phyloP scores from a whole-genome alignment of 2,797 vertebrate genomes.

The Hirundo rustica region DNA sequence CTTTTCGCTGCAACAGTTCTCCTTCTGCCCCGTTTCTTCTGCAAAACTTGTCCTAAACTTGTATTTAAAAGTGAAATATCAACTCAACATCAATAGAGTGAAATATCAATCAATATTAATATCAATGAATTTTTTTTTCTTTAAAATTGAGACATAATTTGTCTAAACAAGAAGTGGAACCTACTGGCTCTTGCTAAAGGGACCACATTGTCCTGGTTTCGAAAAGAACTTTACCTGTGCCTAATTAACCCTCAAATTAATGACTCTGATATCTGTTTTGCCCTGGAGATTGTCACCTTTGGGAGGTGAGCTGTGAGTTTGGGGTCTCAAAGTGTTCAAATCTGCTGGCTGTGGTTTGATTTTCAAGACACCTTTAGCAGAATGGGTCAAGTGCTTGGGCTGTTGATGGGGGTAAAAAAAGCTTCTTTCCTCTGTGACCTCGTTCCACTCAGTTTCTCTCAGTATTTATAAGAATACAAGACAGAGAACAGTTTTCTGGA shows the following conservation, averaged over 20 bases:
- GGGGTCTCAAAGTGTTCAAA: not conserved
- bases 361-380: not conserved
- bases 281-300: not conserved
- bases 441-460: not conserved
- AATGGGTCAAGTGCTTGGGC: not conserved
- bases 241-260: not conserved
- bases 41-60: not conserved
- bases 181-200: not conserved
- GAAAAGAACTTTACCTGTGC: not conserved
- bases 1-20: not conserved
- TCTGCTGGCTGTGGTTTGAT: not conserved
- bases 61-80: not conserved
- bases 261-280: accelerated
- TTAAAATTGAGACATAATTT: not conserved
- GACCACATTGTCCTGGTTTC: accelerated
- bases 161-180: not conserved
- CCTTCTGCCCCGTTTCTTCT: not conserved
- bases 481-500: conserved; percentile 3
- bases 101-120: not conserved
- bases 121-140: not conserved
- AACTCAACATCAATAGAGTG: too few species aligned
- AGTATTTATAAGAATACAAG: not conserved
- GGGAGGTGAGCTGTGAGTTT: not conserved
- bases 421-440: not conserved
- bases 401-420: not conserved